Percentiles rank a stretch among this genome's conserved stretches.
These are phyloP conservation scores for Eidolon dupreanum DNA, from an alignment of 2,797 vertebrate genomes.

Conservation along the genomic window DNA sequence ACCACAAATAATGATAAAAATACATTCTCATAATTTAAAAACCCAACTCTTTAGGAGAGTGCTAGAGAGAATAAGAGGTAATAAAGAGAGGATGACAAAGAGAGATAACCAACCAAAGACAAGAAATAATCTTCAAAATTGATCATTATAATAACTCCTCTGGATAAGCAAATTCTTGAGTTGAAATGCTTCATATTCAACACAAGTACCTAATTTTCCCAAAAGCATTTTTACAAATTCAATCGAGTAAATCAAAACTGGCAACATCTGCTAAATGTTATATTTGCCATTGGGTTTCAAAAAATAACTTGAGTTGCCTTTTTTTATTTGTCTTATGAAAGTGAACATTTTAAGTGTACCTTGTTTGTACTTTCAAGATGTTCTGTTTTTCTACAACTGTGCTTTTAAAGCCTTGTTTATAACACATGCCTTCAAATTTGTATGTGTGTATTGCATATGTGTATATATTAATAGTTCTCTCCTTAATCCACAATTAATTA, in stretches of 20 bases:
- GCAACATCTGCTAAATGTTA: conserved; percentile 71
- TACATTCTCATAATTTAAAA: neutral
- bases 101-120: neutral
- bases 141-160: neutral
- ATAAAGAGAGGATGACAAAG: neutral
- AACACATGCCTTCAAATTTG: conserved; percentile 52
- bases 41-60: neutral
- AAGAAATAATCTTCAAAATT: neutral
- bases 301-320: conserved; percentile 72
- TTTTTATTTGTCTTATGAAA: conserved; percentile 64
- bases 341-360: conserved; percentile 50
- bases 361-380: conserved; percentile 57
- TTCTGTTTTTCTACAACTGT: conserved; percentile 61
- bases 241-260: conserved; percentile 66
- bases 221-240: conserved; percentile 64
- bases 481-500: neutral
- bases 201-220: conserved; percentile 51
- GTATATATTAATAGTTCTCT: neutral
- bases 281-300: conserved; percentile 68
- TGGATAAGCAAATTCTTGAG: neutral
- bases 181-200: neutral
- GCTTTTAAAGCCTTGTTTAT: conserved; percentile 52
- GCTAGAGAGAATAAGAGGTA: neutral
- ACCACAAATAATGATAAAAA: conserved; percentile 39
- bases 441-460: neutral